phyloP scores from a whole-genome alignment of 2,113 vertebrate species.

The Syrrhaptes paradoxus region DNA sequence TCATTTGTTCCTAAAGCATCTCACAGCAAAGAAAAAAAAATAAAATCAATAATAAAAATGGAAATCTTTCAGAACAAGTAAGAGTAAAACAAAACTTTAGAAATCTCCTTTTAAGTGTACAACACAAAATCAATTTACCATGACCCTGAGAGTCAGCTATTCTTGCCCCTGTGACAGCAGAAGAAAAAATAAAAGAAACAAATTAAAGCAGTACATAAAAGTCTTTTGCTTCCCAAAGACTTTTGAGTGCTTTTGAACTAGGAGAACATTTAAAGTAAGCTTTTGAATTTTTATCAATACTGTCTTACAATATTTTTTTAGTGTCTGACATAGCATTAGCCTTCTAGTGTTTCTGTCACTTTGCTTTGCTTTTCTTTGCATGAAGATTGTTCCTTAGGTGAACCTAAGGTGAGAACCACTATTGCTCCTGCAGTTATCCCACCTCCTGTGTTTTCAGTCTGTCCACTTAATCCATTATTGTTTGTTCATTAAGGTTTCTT shows the following conservation, averaged over 20 bases:
- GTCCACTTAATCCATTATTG: background rate
- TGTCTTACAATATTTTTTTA: background rate
- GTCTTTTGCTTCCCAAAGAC: constrained; percentile 50
- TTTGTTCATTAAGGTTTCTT: background rate
- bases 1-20: constrained; percentile 21
- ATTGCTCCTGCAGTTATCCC: background rate
- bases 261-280: constrained; percentile 38
- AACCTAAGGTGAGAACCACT: background rate
- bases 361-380: background rate
- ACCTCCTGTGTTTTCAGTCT: background rate
- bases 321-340: constrained; percentile 17
- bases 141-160: constrained; percentile 70
- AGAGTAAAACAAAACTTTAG: constrained; percentile 64
- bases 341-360: background rate
- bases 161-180: constrained; percentile 65
- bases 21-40: constrained; percentile 54
- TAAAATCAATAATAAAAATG: constrained; percentile 72
- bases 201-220: constrained; percentile 68
- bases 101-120: constrained; percentile 71
- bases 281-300: constrained; percentile 55
- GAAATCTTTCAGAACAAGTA: constrained; percentile 71
- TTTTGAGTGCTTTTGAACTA: constrained; percentile 52
- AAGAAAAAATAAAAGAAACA: constrained; percentile 64
- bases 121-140: constrained; percentile 78
- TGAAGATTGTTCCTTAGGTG: background rate